Evolutionary conservation across 2,888 invertebrate species (phyloP).

Genomic region (Liposcelis brunnea): DNA sequence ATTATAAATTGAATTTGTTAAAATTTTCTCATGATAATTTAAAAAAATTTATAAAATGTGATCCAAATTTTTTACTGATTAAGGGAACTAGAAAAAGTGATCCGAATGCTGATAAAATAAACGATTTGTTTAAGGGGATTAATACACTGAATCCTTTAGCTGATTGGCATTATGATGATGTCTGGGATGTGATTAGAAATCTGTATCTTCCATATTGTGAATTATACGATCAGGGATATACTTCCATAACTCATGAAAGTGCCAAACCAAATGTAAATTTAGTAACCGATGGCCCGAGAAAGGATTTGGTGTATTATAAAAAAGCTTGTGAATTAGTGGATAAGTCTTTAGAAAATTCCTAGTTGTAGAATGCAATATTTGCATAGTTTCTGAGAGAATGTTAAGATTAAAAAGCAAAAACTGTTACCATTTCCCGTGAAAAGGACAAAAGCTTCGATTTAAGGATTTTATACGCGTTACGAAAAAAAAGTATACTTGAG

Average conservation of each 20-base stretch:
- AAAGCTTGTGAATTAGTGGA: not conserved
- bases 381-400: not conserved
- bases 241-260: not conserved
- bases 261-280: not conserved
- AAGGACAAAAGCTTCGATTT: too few species aligned
- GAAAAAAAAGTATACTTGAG: too few species aligned
- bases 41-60: not conserved
- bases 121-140: not conserved
- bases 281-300: conserved; percentile 1
- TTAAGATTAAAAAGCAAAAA: not conserved
- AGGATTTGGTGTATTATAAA: conserved; percentile 4
- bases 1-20: conserved; percentile 1
- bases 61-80: not conserved
- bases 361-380: not conserved
- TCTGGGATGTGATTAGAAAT: conserved; percentile 1
- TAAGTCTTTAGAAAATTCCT: too few species aligned
- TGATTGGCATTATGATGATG: conserved; percentile 1
- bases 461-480: too few species aligned
- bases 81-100: conserved; percentile 1
- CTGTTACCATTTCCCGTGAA: too few species aligned
- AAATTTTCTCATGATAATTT: not conserved
- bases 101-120: not conserved
- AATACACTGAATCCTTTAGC: not conserved
- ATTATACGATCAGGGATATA: conserved; percentile 1
- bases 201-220: conserved; percentile 4